These are phyloP conservation scores for Parnassius glacialis DNA, from an alignment of 2,888 invertebrate genomes.

Conservation along the genomic window DNA sequence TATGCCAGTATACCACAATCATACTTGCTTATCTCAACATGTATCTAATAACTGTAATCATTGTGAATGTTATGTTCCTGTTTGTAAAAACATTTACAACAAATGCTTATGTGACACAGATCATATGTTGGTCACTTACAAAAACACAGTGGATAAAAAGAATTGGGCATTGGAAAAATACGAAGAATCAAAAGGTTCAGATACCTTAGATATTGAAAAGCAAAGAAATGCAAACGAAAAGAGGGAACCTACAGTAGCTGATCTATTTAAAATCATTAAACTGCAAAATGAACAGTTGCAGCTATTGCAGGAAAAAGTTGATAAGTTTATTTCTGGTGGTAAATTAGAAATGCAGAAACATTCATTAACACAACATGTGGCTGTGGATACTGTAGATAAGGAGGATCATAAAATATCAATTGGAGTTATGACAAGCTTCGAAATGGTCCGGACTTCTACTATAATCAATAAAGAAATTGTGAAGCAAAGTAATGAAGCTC, in stretches of 20 bases:
- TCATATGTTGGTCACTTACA: slow-evolving; percentile 31
- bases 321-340: slow-evolving; percentile 68
- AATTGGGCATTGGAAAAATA: slow-evolving; percentile 62
- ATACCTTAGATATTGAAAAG: slow-evolving; percentile 53
- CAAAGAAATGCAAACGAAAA: slow-evolving; percentile 58
- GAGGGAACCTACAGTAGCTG: slow-evolving; percentile 78
- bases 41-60: slow-evolving; percentile 22
- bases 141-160: slow-evolving; percentile 62
- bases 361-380: slow-evolving; percentile 51
- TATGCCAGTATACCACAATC: slow-evolving; percentile 20
- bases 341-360: slow-evolving; percentile 41
- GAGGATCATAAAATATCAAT: slow-evolving; percentile 82
- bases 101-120: slow-evolving; percentile 35
- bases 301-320: slow-evolving; percentile 83
- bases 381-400: slow-evolving; percentile 55
- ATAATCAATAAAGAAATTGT: slow-evolving; percentile 67
- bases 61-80: slow-evolving; percentile 28
- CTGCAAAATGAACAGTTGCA: slow-evolving; percentile 85
- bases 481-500: slow-evolving; percentile 57
- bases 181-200: slow-evolving; percentile 48
- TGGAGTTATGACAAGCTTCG: slow-evolving; percentile 87
- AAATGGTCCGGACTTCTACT: slow-evolving; percentile 78
- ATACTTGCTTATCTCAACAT: slow-evolving; percentile 22
- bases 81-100: slow-evolving; percentile 17
- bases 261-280: slow-evolving; percentile 84